A percentile compares a stretch with the other conserved stretches of the same genome.
These are phyloP conservation scores for Euspilapteryx auroguttella DNA, from an alignment of 2,888 invertebrate species.

Conservation along the genomic window DNA sequence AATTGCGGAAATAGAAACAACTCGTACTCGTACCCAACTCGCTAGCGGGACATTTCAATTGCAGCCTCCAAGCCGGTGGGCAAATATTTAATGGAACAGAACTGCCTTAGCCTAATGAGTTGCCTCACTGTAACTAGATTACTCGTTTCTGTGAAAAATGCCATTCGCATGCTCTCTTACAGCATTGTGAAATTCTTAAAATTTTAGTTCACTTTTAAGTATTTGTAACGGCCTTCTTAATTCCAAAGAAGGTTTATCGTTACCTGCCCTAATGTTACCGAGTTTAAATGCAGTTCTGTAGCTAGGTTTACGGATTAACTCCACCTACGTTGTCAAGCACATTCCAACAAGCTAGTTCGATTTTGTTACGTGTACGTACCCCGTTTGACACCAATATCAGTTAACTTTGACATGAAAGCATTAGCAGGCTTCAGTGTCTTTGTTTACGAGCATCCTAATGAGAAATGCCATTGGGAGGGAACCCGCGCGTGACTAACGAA, in stretches of 20 bases:
- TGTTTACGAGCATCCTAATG: constrained; percentile 48
- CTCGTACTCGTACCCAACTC: constrained; percentile 47
- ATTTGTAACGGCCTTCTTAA: too few relatives aligned
- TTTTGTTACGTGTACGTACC: too few relatives aligned
- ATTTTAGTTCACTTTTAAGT: too few relatives aligned
- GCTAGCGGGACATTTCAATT: constrained; percentile 57
- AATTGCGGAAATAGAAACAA: constrained; percentile 58
- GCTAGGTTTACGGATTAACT: too few relatives aligned
- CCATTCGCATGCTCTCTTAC: too few relatives aligned
- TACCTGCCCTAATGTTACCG: too few relatives aligned
- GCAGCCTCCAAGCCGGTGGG: constrained; percentile 27
- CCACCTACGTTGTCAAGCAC: too few relatives aligned
- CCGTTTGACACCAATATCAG: constrained; percentile 30
- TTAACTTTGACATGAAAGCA: constrained; percentile 39
- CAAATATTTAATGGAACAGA: constrained; percentile 29
- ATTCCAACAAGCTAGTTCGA: too few relatives aligned
- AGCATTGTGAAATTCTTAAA: too few relatives aligned
- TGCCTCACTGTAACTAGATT: background rate
- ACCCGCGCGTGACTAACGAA: constrained; percentile 33
- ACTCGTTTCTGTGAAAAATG: too few relatives aligned
- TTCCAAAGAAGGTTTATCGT: too few relatives aligned
- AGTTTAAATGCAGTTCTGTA: too few relatives aligned
- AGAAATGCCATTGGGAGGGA: constrained; percentile 29
- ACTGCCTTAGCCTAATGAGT: constrained; percentile 12
- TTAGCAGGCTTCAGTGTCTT: constrained; percentile 43